phyloP scores from a whole-genome alignment of 2,888 invertebrate species.

The Macrosiphum euphorbiae region DNA sequence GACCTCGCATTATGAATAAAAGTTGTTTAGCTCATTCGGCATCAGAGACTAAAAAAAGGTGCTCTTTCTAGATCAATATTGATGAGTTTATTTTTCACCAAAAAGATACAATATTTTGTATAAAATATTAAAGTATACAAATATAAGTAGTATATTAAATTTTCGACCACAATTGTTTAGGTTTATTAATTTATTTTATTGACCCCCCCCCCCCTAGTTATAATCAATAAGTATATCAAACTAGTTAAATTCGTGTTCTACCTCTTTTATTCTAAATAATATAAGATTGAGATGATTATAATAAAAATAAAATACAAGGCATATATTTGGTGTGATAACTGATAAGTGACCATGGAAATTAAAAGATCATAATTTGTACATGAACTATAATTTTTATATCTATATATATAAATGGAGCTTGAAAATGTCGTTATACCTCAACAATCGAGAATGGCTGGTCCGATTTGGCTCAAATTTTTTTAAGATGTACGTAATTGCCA shows the following conservation, averaged over 20 bases:
- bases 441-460: too few relatives aligned
- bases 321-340: not conserved
- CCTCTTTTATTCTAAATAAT: not conserved
- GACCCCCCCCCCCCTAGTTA: too few relatives aligned
- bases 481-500: too few relatives aligned
- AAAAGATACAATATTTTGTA: not conserved
- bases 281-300: not conserved
- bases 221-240: not conserved
- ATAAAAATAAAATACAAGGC: not conserved
- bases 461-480: too few relatives aligned
- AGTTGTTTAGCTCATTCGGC: constrained; percentile 38
- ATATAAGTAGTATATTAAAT: not conserved
- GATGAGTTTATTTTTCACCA: constrained; percentile 43
- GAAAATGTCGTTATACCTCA: too few relatives aligned
- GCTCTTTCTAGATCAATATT: constrained; percentile 48
- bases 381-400: not conserved
- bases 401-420: too few relatives aligned
- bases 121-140: not conserved
- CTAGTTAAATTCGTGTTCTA: not conserved
- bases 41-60: not conserved
- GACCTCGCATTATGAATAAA: constrained; percentile 59
- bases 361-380: not conserved
- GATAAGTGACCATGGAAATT: not conserved
- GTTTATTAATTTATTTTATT: not conserved
- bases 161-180: not conserved